Evolutionary conservation across 2,113 vertebrate genomes (phyloP).

Genomic region (Brachyhypopomus gauderio): DNA sequence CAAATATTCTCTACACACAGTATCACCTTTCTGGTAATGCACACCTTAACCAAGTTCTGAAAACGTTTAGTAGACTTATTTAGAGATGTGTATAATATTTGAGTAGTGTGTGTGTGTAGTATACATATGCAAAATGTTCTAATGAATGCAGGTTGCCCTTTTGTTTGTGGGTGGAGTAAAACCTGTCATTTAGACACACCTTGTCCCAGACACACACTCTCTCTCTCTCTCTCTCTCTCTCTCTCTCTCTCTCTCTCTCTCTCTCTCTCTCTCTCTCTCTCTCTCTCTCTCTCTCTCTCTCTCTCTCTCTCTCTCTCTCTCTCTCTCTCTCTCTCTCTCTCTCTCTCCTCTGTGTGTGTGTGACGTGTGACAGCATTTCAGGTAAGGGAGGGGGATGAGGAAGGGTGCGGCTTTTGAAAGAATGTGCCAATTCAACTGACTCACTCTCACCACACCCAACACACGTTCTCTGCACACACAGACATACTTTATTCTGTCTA

Average conservation of each 20-base stretch:
- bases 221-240: too few relatives aligned
- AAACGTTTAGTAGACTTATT: constrained; percentile 2
- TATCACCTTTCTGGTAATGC: neutral
- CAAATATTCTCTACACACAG: neutral
- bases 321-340: too few relatives aligned
- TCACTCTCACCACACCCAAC: constrained; percentile 40
- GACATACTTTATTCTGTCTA: constrained; percentile 40
- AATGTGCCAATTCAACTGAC: constrained; percentile 49
- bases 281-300: too few relatives aligned
- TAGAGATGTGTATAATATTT: neutral
- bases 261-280: too few relatives aligned
- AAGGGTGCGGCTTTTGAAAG: constrained; percentile 50
- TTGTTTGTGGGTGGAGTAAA: constrained; percentile 29
- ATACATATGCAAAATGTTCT: neutral
- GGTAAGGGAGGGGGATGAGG: constrained; percentile 45
- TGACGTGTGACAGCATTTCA: constrained; percentile 21
- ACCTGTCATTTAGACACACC: constrained; percentile 22
- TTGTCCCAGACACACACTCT: neutral
- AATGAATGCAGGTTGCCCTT: constrained; percentile 18
- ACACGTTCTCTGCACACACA: constrained; percentile 43
- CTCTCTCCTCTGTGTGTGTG: neutral
- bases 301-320: too few relatives aligned
- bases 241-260: too few relatives aligned
- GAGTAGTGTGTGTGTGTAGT: too few relatives aligned
- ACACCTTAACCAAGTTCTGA: neutral